Conservation (phyloP, 2,797 vertebrate species). For the Simalia tracyae region DNA sequence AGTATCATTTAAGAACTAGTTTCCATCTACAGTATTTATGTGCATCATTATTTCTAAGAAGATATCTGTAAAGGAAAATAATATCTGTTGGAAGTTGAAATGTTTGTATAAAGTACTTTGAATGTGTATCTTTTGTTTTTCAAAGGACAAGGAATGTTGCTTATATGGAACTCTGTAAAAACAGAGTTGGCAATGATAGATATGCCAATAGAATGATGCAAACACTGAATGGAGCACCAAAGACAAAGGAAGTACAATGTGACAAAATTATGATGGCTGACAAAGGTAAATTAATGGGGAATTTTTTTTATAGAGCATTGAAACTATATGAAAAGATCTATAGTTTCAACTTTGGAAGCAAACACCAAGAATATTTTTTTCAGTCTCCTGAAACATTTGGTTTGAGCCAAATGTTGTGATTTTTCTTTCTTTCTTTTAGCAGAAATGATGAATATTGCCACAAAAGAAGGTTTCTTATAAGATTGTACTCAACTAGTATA, state of each 20-base stretch:
- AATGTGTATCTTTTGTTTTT: slow-evolving; percentile 23
- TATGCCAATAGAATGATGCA: slow-evolving; percentile 83
- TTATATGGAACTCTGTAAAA: slow-evolving; percentile 78
- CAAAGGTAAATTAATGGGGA: slow-evolving; percentile 74
- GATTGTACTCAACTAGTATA: background rate
- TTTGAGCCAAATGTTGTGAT: background rate
- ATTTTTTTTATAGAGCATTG: background rate
- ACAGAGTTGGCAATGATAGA: slow-evolving; percentile 74
- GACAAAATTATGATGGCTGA: slow-evolving; percentile 73
- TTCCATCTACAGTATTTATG: background rate
- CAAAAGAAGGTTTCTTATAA: background rate
- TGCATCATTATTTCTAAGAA: background rate
- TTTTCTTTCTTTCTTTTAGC: background rate
- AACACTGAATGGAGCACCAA: slow-evolving; percentile 79
- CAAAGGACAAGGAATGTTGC: slow-evolving; percentile 74
- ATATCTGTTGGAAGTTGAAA: background rate
- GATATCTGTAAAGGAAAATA: background rate
- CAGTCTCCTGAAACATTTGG: background rate
- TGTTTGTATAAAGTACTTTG: background rate
- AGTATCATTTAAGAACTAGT: background rate
- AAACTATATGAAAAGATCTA: background rate
- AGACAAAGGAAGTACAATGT: slow-evolving; percentile 84
- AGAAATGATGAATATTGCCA: background rate
- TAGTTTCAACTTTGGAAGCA: background rate
- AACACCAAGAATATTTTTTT: background rate